Percentiles rank a stretch among this genome's conserved stretches.
phyloP scores from a whole-genome alignment of 2,888 invertebrate genomes.

The Parascotia fuliginaria region DNA sequence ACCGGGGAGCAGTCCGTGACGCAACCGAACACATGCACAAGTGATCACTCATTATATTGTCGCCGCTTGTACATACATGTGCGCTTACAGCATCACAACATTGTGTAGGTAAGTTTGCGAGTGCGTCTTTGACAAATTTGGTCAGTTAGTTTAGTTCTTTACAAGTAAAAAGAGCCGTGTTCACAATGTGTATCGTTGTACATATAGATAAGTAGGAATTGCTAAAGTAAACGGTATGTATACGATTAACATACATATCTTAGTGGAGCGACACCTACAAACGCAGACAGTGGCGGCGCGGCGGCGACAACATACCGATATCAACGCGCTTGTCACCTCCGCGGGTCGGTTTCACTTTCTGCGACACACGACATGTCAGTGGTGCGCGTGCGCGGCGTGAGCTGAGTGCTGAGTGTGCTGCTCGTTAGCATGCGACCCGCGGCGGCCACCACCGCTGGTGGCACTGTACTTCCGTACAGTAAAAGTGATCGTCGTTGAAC shows the following conservation, averaged over 20 bases:
- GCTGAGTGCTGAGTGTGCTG: conserved; percentile 39
- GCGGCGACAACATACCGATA: conserved; percentile 5
- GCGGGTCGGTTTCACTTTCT: conserved; percentile 24
- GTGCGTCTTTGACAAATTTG: no score
- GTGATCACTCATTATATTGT: no score
- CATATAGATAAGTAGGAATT: neutral
- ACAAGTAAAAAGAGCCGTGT: neutral
- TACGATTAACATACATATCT: conserved; percentile 17
- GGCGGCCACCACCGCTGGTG: conserved; percentile 17
- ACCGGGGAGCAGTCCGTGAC: no score
- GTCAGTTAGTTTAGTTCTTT: no score
- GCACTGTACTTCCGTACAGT: no score
- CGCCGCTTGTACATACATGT: no score
- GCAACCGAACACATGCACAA: no score
- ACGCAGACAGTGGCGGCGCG: conserved; percentile 4
- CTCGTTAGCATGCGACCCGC: conserved; percentile 43
- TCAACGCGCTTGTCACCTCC: neutral
- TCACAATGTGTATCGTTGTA: neutral
- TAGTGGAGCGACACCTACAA: neutral
- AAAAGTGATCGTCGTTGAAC: conserved; percentile 39
- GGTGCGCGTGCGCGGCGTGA: neutral
- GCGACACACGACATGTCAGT: neutral
- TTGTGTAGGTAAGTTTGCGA: no score
- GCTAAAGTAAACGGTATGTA: conserved; percentile 22
- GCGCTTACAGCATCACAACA: no score